Conservation (phyloP, 2,113 vertebrate genomes). For the Chascanopsetta lugubris region DNA sequence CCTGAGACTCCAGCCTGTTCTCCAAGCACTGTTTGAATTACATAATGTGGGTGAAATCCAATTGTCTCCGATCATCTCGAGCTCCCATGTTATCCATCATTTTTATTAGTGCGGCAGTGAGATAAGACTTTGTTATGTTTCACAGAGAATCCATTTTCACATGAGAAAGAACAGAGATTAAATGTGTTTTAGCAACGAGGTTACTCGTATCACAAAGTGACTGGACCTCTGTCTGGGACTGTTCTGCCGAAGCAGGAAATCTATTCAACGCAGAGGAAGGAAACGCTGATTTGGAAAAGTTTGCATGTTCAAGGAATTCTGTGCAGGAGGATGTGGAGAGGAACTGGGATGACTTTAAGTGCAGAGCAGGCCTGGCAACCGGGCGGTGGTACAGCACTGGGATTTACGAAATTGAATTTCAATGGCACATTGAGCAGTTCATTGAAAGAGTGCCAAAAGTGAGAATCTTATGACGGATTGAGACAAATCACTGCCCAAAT, state of each 20-base stretch:
- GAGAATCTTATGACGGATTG: conserved; percentile 79
- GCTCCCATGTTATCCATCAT: conserved; percentile 81
- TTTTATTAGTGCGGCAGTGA: conserved; percentile 80
- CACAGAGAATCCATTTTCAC: conserved; percentile 76
- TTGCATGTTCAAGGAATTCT: conserved; percentile 29
- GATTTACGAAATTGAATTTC: conserved; percentile 78
- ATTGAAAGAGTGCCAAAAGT: conserved; percentile 73
- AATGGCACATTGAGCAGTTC: conserved; percentile 74
- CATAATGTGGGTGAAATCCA: conserved; percentile 81
- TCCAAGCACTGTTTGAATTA: conserved; percentile 77
- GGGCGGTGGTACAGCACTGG: conserved; percentile 57
- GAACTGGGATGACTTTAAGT: conserved; percentile 43
- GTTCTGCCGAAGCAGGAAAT: conserved; percentile 1
- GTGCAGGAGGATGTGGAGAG: too few species aligned
- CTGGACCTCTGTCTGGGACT: conserved; percentile 20
- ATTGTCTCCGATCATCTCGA: conserved; percentile 80
- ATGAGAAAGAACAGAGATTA: conserved; percentile 70
- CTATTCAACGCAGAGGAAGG: conserved; percentile 20
- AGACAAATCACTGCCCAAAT: conserved; percentile 82
- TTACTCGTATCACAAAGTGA: conserved; percentile 37
- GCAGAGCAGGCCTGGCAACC: conserved; percentile 42
- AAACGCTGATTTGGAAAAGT: conserved; percentile 43
- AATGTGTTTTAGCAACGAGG: conserved; percentile 60
- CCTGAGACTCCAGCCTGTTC: conserved; percentile 68
- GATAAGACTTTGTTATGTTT: conserved; percentile 82